Conservation (phyloP, 1,140 invertebrate species). For the Neomicropteryx cornuta region DNA sequence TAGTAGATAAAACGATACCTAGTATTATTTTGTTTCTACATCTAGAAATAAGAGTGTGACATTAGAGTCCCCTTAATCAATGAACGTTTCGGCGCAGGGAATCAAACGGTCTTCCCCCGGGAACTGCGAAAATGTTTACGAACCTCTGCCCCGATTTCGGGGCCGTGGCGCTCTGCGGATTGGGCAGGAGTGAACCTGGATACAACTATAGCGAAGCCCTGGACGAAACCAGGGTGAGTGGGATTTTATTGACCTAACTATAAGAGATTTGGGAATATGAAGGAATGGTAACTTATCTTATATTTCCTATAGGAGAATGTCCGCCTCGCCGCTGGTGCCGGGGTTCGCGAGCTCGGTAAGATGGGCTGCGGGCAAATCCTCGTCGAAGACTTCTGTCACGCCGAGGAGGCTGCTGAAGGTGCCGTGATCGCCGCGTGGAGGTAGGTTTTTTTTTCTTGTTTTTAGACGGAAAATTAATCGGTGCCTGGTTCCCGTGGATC, state of each 20-base stretch:
- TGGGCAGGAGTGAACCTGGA: conserved; percentile 43
- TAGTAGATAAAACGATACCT: no score
- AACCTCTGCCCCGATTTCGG: conserved; percentile 43
- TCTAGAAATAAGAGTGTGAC: no score
- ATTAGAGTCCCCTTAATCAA: neutral
- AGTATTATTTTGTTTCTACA: no score
- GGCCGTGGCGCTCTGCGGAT: conserved; percentile 45
- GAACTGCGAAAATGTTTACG: conserved; percentile 39
- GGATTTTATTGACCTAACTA: no score
- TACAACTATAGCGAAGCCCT: conserved; percentile 49
- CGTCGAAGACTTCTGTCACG: conserved; percentile 45
- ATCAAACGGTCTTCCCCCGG: conserved; percentile 29
- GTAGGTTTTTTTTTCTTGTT: conserved; percentile 20
- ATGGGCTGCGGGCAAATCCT: conserved; percentile 37
- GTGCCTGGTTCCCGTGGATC: no score
- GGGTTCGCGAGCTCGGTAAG: conserved; percentile 37
- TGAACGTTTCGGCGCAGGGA: conserved; percentile 15
- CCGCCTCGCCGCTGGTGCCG: conserved; percentile 42
- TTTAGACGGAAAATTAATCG: no score
- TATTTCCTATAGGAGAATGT: conserved; percentile 44
- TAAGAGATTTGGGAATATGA: no score
- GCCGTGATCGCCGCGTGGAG: conserved; percentile 44
- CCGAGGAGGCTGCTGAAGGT: conserved; percentile 57
- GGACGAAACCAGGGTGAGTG: conserved; percentile 41
- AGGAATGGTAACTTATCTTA: no score